These are phyloP conservation scores for Prionace glauca DNA, from an alignment of 2,797 vertebrate genomes.

Conservation along the genomic window DNA sequence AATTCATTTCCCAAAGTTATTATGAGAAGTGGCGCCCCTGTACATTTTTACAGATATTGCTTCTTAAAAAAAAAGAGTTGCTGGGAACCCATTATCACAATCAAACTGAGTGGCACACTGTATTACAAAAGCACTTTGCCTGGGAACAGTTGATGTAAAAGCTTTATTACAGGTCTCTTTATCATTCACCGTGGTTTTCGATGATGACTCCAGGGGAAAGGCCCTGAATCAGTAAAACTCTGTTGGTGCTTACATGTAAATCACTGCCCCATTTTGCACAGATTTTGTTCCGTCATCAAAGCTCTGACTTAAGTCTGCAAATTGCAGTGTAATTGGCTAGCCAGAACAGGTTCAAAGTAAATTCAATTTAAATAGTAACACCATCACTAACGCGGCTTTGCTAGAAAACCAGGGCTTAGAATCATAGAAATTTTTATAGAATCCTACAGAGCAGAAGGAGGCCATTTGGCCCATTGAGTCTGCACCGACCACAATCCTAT, in stretches of 20 bases:
- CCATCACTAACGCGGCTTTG: not conserved
- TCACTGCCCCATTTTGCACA: not conserved
- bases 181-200: not conserved
- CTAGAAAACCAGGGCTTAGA: not conserved
- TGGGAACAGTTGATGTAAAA: not conserved
- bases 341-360: not conserved
- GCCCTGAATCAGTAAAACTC: slow-evolving; percentile 10
- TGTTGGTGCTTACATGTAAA: not conserved
- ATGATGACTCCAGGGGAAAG: not conserved
- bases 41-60: not conserved
- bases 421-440: not conserved
- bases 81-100: slow-evolving; percentile 15
- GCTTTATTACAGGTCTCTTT: not conserved
- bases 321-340: not conserved
- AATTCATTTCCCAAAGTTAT: not conserved
- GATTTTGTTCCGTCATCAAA: not conserved
- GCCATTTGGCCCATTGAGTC: too few relatives aligned
- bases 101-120: not conserved
- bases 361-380: not conserved
- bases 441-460: too few relatives aligned
- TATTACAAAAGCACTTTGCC: slow-evolving; percentile 19
- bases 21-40: not conserved
- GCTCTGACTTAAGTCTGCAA: not conserved
- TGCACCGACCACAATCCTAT: too few relatives aligned
- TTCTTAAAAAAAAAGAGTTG: not conserved